Evolutionary conservation across 2,888 invertebrate species (phyloP), one percentile per base, ranked within the genome.

Genomic region (Agrypnus murinus): DNA sequence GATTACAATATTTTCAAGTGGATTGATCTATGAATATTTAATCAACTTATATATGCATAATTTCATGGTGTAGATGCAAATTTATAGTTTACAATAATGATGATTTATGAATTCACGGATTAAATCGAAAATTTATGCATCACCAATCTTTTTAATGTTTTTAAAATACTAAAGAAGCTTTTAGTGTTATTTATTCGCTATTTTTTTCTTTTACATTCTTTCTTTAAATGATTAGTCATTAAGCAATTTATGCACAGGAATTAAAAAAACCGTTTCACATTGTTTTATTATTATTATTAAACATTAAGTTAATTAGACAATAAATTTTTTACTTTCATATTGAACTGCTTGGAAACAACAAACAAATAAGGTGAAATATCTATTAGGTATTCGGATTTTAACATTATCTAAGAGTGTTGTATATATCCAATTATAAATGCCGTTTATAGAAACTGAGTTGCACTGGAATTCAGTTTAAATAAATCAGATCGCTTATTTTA

Each of bases 381-480:
- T 32, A 25, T 5, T 25, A n/a, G n/a, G n/a, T n/a, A 32, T 55
- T 55, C 55, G n/a, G 36, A 34, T 34, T 55, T 17, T 14, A n/a
- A 15, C 55, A 36, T 36, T 36, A 36, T 9, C 36, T 17, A 55
- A 53, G 5, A 19, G 36, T 55, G 3, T 53, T 10, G 36, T 14
- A 7, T 6, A 25, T 50, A 38, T 50, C 63, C 64, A 64, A 64
- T 64, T 64, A 64, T 64, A 64, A 64, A 19, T 31, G 43, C 64
- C 64, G 55, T 64, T 64, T 64, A 64, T 64, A 64, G 64, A 40
- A 43, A 25, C n/a, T 40, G 53, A 43, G 25, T 14, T 12, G n/a
- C 14, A 48, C 50, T 48, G 19, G 50, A 36, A 40, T 53, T 53
- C 48, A 36, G 25, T 3, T 25, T 25, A 3, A 25, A 57, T 36